Percentiles rank a stretch among this genome's conserved stretches.
Evolutionary conservation across 2,113 vertebrate species (phyloP).

Genomic region (Hippocampus mohnikei): DNA sequence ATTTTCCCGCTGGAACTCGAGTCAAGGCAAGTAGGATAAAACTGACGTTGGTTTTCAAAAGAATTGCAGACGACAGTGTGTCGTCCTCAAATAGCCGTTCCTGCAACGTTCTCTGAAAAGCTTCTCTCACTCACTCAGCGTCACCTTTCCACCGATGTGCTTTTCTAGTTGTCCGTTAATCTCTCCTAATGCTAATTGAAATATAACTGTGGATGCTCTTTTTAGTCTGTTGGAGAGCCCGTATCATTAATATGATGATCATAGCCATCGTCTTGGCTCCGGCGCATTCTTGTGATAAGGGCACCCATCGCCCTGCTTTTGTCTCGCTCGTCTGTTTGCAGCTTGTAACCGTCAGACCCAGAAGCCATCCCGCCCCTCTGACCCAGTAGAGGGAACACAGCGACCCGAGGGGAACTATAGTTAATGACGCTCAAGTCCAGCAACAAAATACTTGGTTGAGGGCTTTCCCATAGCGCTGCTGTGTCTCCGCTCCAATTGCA

Average conservation of each 20-base stretch:
- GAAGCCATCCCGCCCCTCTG: slow-evolving; percentile 13
- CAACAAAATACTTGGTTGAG: slow-evolving; percentile 51
- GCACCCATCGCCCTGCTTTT: slow-evolving; percentile 11
- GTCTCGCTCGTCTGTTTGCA: slow-evolving; percentile 20
- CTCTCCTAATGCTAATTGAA: slow-evolving; percentile 8
- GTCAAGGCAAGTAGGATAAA: no score
- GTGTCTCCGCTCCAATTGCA: slow-evolving; percentile 23
- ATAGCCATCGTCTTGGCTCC: slow-evolving; percentile 4
- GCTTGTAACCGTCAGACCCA: slow-evolving; percentile 31
- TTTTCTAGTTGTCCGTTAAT: neutral
- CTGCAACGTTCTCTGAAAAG: slow-evolving; percentile 12
- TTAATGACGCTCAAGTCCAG: slow-evolving; percentile 41
- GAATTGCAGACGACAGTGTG: slow-evolving; percentile 6
- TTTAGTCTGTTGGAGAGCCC: neutral
- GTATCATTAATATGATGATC: slow-evolving; percentile 1
- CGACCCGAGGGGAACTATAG: slow-evolving; percentile 38
- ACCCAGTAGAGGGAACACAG: slow-evolving; percentile 38
- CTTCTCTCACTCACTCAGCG: neutral
- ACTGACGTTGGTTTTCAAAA: no score
- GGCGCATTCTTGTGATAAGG: no score
- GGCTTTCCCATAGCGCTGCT: slow-evolving; percentile 46
- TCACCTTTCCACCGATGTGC: neutral
- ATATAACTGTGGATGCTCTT: slow-evolving; percentile 1
- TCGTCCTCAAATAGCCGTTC: neutral
- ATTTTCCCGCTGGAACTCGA: slow-evolving; percentile 9